phyloP scores from a whole-genome alignment of 2,797 vertebrate genomes.

The Ciconia nigra region DNA sequence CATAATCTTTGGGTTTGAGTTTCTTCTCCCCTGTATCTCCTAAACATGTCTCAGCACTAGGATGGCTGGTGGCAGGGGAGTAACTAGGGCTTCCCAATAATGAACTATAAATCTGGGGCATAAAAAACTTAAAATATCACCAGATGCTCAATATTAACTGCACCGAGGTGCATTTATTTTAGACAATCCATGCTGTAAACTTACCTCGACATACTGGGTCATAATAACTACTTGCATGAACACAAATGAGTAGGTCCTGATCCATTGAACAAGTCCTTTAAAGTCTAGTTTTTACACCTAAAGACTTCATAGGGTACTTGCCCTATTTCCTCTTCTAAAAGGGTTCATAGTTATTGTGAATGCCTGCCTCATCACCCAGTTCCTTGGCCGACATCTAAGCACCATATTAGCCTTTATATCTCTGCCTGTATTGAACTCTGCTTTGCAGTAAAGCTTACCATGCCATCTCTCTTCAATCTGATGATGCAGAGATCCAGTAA shows the following conservation, averaged over 20 bases:
- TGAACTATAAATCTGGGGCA: background rate
- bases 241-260: background rate
- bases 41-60: background rate
- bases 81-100: background rate
- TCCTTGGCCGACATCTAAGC: background rate
- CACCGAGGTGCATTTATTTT: background rate
- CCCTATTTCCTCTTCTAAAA: background rate
- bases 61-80: background rate
- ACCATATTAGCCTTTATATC: background rate
- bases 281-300: background rate
- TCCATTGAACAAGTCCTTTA: background rate
- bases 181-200: background rate
- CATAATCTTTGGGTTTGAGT: background rate
- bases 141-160: background rate
- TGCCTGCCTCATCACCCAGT: background rate
- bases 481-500: background rate
- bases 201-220: background rate
- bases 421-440: background rate
- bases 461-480: background rate
- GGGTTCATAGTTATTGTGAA: background rate
- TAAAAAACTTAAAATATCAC: background rate
- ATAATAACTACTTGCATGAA: background rate
- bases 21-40: background rate
- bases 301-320: background rate
- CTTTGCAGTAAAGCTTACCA: background rate